Conservation (phyloP, 2,113 vertebrate species). For the Hemiscyllium ocellatum region DNA sequence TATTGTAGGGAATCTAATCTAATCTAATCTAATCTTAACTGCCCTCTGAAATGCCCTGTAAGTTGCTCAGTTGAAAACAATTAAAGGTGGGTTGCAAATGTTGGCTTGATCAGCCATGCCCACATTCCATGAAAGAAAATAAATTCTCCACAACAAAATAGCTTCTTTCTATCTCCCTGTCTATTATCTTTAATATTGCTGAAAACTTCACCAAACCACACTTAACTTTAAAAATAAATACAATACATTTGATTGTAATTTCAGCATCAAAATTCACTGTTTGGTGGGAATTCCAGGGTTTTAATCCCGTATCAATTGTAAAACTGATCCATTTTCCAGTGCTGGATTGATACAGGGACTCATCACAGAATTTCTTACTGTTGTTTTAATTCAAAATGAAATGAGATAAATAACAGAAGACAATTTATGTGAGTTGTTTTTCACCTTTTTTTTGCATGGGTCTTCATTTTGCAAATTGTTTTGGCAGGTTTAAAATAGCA, state of each 20-base stretch:
- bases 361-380: not conserved
- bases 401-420: not conserved
- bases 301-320: not conserved
- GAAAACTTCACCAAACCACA: not conserved
- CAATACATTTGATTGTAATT: not conserved
- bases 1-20: too few relatives aligned
- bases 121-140: too few relatives aligned
- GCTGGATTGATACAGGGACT: not conserved
- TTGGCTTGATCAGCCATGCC: not conserved
- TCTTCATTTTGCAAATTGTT: not conserved
- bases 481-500: not conserved
- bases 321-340: not conserved
- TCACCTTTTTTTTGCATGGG: not conserved
- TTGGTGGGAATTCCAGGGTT: not conserved
- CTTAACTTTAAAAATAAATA: not conserved
- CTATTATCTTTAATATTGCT: too few relatives aligned
- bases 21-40: too few relatives aligned
- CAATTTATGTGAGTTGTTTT: not conserved
- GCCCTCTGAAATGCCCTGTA: too few relatives aligned
- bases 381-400: conserved; percentile 9
- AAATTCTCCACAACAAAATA: too few relatives aligned
- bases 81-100: not conserved
- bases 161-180: too few relatives aligned
- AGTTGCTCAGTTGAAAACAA: not conserved
- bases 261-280: not conserved